These are phyloP conservation scores for Rhinichthys klamathensis DNA, from an alignment of 2,113 vertebrate species.

Conservation along the genomic window DNA sequence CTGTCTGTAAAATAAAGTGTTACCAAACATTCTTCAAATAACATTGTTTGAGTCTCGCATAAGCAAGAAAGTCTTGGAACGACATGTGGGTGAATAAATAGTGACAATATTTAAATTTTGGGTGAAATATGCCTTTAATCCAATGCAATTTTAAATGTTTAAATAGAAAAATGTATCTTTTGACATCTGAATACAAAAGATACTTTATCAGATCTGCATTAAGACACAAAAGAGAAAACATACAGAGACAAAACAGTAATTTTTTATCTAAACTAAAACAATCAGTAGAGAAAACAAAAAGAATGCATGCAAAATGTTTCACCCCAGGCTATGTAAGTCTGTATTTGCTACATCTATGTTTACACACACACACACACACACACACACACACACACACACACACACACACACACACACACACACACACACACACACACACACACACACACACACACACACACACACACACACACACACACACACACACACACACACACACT, in stretches of 20 bases:
- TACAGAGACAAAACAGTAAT: background rate
- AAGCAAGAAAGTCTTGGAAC: background rate
- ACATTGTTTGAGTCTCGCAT: background rate
- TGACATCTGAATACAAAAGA: background rate
- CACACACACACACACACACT: slow-evolving; percentile 30
- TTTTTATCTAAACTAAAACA: background rate
- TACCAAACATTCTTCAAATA: background rate
- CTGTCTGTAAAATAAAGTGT: no score
- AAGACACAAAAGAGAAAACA: background rate
- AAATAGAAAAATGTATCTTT: background rate
- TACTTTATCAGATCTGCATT: background rate
- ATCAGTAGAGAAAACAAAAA: background rate
- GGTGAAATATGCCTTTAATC: background rate
- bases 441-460: slow-evolving; percentile 52
- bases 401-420: slow-evolving; percentile 40
- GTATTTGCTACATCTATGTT: slow-evolving; percentile 4
- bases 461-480: slow-evolving; percentile 16
- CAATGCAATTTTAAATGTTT: background rate
- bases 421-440: background rate
- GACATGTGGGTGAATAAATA: background rate
- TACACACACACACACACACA: slow-evolving; percentile 42
- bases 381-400: slow-evolving; percentile 13
- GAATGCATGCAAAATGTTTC: slow-evolving; percentile 9
- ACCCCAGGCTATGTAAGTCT: background rate
- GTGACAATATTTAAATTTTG: background rate